Conservation (phyloP, 1,140 invertebrate genomes). For the Melipona quadrifasciata region DNA sequence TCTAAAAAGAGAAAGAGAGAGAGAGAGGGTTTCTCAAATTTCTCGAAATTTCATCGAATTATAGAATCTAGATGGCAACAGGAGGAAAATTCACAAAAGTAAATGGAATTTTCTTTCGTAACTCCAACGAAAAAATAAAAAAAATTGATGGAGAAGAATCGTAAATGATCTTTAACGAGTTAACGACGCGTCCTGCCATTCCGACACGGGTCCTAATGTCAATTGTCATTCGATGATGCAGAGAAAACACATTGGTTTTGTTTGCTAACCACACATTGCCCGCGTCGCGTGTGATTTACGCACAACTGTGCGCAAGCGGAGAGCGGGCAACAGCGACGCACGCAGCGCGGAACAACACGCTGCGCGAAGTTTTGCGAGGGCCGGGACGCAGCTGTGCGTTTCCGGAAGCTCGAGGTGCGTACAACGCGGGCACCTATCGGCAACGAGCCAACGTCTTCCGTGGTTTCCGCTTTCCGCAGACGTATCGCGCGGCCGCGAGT, state of each 20-base stretch:
- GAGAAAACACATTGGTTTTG: not conserved
- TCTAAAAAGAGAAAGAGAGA: too few species aligned
- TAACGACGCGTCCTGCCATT: too few species aligned
- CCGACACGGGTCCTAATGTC: not conserved
- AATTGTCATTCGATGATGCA: slow-evolving; percentile 20
- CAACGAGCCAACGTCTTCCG: not conserved
- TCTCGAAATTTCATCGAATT: too few species aligned
- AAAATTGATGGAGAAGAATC: too few species aligned
- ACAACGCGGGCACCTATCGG: not conserved
- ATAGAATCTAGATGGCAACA: too few species aligned
- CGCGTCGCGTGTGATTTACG: slow-evolving; percentile 16
- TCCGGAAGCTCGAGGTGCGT: not conserved
- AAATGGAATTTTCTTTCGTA: too few species aligned
- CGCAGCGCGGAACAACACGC: not conserved
- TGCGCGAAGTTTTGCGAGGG: not conserved
- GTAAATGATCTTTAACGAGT: too few species aligned
- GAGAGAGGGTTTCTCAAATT: too few species aligned
- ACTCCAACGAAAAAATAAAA: too few species aligned
- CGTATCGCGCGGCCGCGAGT: not conserved
- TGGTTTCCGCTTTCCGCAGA: not conserved
- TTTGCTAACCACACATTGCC: not conserved
- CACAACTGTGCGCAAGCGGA: not conserved
- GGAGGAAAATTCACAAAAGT: too few species aligned
- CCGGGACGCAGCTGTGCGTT: slow-evolving; percentile 27
- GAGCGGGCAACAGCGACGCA: too few species aligned